Base-by-base conservation (phyloP, 2,888 invertebrate species). In the Cephus nigrinus region DNA sequence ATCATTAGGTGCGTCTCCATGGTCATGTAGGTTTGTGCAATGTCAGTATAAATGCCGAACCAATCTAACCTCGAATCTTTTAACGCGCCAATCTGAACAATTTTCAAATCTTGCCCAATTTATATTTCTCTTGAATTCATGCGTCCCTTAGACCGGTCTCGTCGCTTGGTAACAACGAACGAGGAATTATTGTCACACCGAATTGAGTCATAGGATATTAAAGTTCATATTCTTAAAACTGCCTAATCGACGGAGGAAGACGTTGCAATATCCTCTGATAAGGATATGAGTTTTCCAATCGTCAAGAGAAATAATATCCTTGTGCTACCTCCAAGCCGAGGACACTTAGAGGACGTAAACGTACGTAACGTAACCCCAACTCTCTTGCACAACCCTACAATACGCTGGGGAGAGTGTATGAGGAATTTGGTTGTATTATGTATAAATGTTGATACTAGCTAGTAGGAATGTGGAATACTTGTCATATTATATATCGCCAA, bases 381-480 rank as follows among this genome's bases (percentile, higher is more conserved):
- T 55, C 55, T 55, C 55, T 55, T 55, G 55, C 55, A 55, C 55
- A 55, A 23, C 55, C 55, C 55, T 55, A 55, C 55, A 55, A 23
- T 55, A 55, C 40, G 55, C 23, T 55, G 55, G 71, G 33, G 71
- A 71, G 31, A 71, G 31, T 71, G 71, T 71, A 33, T 31, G 80
- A 83, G 81, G 81, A 85, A 84, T 82, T 87, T 85, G 87, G 82
- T 88, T 89, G 85, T 90, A 88, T 87, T 90, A 86, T 91, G 91
- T 91, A 91, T 91, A 91, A 91, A 91, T 91, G 90, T 91, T 89
- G 87, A 91, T 91, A 91, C 83, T 91, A 89, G 87, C 87, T 87
- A 83, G 83, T 90, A 90, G 89, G 83, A 86, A 88, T 88, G 88
- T 88, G 87, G 86, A 86, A 88, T 88, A 87, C 87, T 88, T 88